Evolutionary conservation across 2,113 vertebrate genomes (phyloP).

Genomic region (Rhipidura dahli): DNA sequence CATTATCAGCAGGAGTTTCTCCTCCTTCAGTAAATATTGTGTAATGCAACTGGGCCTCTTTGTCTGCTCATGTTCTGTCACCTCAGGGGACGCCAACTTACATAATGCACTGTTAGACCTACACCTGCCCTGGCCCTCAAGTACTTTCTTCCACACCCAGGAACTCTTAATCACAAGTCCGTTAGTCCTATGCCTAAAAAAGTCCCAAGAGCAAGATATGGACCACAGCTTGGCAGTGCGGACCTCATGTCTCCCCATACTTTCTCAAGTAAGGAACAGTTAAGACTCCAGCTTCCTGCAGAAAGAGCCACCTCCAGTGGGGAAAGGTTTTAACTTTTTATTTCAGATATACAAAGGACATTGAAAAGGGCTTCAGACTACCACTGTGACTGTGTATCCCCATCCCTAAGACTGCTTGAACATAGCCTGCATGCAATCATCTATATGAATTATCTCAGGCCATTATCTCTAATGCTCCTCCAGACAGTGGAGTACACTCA

Average conservation of each 20-base stretch:
- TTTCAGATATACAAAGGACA: not conserved
- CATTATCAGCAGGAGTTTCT: not conserved
- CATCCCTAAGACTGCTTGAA: not conserved
- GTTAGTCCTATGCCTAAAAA: not conserved
- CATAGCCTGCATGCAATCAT: not conserved
- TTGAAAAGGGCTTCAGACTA: not conserved
- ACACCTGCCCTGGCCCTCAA: not conserved
- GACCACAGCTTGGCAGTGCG: not conserved
- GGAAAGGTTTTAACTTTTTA: not conserved
- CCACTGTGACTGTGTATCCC: not conserved
- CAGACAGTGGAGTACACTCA: not conserved
- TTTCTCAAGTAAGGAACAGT: not conserved
- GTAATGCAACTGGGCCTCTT: not conserved
- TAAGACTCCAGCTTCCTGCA: not conserved
- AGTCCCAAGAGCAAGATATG: not conserved
- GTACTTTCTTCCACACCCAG: not conserved
- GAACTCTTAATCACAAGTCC: not conserved
- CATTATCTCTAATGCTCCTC: not conserved
- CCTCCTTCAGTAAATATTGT: conserved; percentile 15
- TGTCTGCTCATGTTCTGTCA: not conserved
- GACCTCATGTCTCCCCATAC: not conserved
- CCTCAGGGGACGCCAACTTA: not conserved
- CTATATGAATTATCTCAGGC: not conserved
- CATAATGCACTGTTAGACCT: not conserved
- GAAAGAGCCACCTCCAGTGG: not conserved